Base-by-base conservation (phyloP, 2,888 invertebrate species). In the Ligdia adustata region DNA sequence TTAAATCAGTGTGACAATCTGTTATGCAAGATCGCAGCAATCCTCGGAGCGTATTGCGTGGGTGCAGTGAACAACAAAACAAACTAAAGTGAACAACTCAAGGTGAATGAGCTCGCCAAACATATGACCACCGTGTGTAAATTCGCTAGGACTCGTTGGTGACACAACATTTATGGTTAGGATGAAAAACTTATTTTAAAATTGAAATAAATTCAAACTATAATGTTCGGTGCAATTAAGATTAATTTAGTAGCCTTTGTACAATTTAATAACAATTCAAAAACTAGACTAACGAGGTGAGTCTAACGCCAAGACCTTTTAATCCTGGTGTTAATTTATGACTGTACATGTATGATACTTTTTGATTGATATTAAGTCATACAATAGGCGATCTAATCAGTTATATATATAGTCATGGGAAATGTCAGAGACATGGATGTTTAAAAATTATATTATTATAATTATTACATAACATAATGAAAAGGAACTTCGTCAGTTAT, bases 101-200 rank as follows among this genome's bases (percentile, higher is more conserved):
- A 85, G 62, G 80, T 86, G 84, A 76, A 86, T 82, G 83, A 84
- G 78, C 70, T 80, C 73, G 65, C 76, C 80, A 88, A 89, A 89
- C 88, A 90, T 90, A 89, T 89, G 90, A 90, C 90, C 86, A 90
- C 90, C 90, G 88, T 88, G 87, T 87, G 80, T 90, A 76, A 76
- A 86, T 89, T 90, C 89, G 90, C 90, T 84, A 83, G 84, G 86
- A 85, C 86, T 84, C 83, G 71, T 77, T 73, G 55, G 69, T 75
- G 72, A 63, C 14, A 63, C 39, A 48, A 64, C 35, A 40, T 56
- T 62, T 72, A 70, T 66, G 62, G 59, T 64, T 66, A 63, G 57
- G 67, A 70, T 67, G 73, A 62, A 62, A 55, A 55, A 65, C 68
- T 65, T 62, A 59, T 62, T 60, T 20, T 6, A 29, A 34, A 45